Percentiles rank a stretch among this genome's conserved stretches.
These are phyloP conservation scores for Drosophila falleni DNA, from an alignment of 2,888 invertebrate species.

Conservation along the genomic window DNA sequence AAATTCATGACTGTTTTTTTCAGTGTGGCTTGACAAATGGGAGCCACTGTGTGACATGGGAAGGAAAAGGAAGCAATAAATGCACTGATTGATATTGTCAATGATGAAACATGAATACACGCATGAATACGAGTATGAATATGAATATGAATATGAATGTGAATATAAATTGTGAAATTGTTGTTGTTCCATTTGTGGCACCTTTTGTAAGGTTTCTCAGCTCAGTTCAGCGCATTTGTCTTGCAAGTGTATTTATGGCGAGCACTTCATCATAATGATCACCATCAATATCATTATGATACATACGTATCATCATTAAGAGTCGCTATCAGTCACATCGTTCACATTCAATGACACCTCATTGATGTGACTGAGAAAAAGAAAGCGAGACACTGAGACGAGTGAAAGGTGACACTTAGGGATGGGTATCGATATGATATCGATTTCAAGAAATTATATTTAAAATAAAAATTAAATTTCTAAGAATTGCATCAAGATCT, in stretches of 20 bases:
- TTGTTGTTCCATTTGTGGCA: conserved; percentile 16
- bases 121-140: conserved; percentile 41
- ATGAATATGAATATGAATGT: conserved; percentile 2
- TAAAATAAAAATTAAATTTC: no score
- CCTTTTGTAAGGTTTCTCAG: conserved; percentile 19
- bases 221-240: conserved; percentile 49
- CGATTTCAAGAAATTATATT: no score
- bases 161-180: conserved; percentile 7
- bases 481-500: no score
- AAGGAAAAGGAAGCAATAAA: conserved; percentile 61
- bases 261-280: conserved; percentile 60
- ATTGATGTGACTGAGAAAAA: conserved; percentile 13
- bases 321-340: conserved; percentile 13
- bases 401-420: conserved; percentile 29
- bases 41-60: not conserved
- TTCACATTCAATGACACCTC: conserved; percentile 56
- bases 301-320: conserved; percentile 11
- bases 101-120: conserved; percentile 42
- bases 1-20: not conserved
- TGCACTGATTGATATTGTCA: conserved; percentile 54
- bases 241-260: conserved; percentile 66
- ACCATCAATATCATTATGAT: conserved; percentile 10
- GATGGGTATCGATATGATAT: not conserved
- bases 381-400: conserved; percentile 8
- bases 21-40: not conserved